A percentile compares a stretch with the other conserved stretches of the same genome.
Evolutionary conservation across 2,888 invertebrate genomes (phyloP).

Genomic region (Elysia crispata): DNA sequence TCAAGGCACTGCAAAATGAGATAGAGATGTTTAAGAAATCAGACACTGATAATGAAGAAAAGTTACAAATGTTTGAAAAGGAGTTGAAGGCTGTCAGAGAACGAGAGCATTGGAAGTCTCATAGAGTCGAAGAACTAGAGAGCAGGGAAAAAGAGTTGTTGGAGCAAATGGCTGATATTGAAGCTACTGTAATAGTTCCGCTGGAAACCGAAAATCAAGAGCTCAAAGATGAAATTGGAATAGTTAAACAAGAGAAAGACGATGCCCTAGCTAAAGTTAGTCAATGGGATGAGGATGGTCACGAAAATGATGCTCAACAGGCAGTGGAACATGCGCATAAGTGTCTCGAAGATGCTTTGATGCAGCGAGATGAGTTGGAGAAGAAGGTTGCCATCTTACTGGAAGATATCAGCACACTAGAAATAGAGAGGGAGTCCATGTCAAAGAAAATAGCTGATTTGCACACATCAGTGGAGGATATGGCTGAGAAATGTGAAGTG

Average conservation of each 20-base stretch:
- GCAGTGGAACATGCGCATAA: conserved; percentile 43
- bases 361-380: conserved; percentile 46
- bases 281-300: conserved; percentile 47
- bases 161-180: conserved; percentile 52
- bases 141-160: conserved; percentile 47
- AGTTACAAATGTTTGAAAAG: conserved; percentile 40
- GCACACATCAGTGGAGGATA: conserved; percentile 57
- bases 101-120: conserved; percentile 18
- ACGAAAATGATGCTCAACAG: conserved; percentile 34
- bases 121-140: conserved; percentile 40
- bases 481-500: conserved; percentile 59
- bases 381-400: conserved; percentile 42
- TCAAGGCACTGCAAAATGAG: conserved; percentile 53
- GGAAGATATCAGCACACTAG: conserved; percentile 40
- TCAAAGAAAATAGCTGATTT: conserved; percentile 60
- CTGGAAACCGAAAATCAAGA: conserved; percentile 52
- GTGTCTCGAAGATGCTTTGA: conserved; percentile 43
- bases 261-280: conserved; percentile 41
- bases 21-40: conserved; percentile 30
- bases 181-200: conserved; percentile 51
- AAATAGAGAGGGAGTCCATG: conserved; percentile 50
- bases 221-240: conserved; percentile 49
- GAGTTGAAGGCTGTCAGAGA: conserved; percentile 35
- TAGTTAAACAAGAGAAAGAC: conserved; percentile 43
- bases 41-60: conserved; percentile 31